Evolutionary conservation across 1,140 invertebrate species (phyloP).

Genomic region (Hypothenemus hampei): DNA sequence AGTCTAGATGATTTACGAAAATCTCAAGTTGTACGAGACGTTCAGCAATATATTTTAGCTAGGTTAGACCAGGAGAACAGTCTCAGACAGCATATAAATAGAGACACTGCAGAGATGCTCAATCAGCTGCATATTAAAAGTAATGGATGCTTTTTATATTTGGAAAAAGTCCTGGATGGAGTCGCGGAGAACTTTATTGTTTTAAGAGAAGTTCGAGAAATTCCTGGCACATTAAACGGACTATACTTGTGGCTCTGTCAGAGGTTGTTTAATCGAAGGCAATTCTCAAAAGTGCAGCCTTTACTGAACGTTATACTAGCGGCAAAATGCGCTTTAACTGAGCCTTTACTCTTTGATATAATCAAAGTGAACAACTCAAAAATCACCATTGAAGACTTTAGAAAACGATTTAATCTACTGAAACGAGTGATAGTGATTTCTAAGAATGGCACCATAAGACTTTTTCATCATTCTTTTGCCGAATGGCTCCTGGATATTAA

Average conservation of each 20-base stretch:
- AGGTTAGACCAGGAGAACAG: conserved; percentile 79
- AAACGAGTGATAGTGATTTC: conserved; percentile 63
- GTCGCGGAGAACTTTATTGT: conserved; percentile 91
- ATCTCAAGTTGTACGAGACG: conserved; percentile 82
- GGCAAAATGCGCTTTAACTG: conserved; percentile 75
- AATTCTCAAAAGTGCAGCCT: conserved; percentile 81
- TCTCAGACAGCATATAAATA: conserved; percentile 71
- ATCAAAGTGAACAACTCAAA: conserved; percentile 74
- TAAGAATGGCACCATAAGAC: conserved; percentile 61
- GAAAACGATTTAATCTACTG: conserved; percentile 72
- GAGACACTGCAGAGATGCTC: conserved; percentile 87
- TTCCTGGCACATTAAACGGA: conserved; percentile 92
- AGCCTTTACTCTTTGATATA: conserved; percentile 74
- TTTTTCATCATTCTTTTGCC: conserved; percentile 89
- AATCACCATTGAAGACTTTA: conserved; percentile 80
- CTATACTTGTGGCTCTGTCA: conserved; percentile 94
- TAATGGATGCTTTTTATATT: conserved; percentile 90
- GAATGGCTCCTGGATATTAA: conserved; percentile 95
- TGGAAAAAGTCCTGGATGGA: conserved; percentile 89
- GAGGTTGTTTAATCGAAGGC: conserved; percentile 81
- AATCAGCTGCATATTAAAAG: conserved; percentile 96
- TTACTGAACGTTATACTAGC: conserved; percentile 84
- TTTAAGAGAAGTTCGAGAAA: conserved; percentile 77
- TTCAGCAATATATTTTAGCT: conserved; percentile 91
- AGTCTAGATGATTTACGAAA: conserved; percentile 86